Percentiles rank a stretch among this genome's conserved stretches.
Evolutionary conservation across 2,888 invertebrate genomes (phyloP).

Genomic region (Agrochola circellaris): DNA sequence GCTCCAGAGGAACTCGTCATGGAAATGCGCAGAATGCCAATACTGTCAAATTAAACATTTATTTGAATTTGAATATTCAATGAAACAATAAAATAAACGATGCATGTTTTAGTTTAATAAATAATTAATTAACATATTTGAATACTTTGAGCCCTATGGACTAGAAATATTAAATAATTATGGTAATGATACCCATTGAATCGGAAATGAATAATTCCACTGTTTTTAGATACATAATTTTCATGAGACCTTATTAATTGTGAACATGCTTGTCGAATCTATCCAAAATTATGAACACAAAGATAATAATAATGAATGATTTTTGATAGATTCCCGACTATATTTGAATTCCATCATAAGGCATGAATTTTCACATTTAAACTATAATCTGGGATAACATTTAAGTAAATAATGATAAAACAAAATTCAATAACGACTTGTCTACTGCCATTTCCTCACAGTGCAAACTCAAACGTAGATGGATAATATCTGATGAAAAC

Average conservation of each 20-base stretch:
- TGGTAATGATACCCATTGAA: neutral
- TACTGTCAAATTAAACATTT: conserved; percentile 21
- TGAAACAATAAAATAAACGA: conserved; percentile 21
- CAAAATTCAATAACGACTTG: neutral
- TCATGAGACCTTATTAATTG: neutral
- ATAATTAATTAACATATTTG: conserved; percentile 18
- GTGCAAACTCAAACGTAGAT: conserved; percentile 7
- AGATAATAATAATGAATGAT: too few species aligned
- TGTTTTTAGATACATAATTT: neutral
- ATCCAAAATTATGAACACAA: too few species aligned
- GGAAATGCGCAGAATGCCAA: conserved; percentile 21
- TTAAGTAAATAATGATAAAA: neutral
- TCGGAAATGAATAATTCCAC: neutral
- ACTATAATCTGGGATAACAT: neutral
- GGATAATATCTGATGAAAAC: conserved; percentile 66
- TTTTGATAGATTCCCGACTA: conserved; percentile 1
- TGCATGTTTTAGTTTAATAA: conserved; percentile 18
- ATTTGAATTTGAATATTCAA: conserved; percentile 27
- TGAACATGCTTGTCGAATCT: too few species aligned
- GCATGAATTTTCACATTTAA: neutral
- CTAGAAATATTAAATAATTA: conserved; percentile 15
- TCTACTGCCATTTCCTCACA: neutral
- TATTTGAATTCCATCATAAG: neutral
- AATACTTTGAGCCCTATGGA: conserved; percentile 6
- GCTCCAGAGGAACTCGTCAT: neutral